Base-by-base conservation (phyloP, 2,888 invertebrate genomes). In the Agrotis ipsilon region DNA sequence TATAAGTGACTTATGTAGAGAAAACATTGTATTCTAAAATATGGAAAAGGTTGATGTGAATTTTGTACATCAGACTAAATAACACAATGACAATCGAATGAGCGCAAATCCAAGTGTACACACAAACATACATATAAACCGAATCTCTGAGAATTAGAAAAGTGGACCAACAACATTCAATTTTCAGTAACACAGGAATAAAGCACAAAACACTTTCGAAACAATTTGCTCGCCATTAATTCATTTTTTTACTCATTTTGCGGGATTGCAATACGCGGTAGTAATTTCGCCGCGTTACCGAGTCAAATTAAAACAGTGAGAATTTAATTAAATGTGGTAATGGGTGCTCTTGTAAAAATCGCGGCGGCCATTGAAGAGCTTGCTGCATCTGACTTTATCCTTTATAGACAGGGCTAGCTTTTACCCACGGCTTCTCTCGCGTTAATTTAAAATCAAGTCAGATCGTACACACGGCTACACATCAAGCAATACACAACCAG, bases 311-410 rank as follows among this genome's bases (percentile, higher is more conserved):
- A 94, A 94, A 93, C 93, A 93, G 92, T 93, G 92, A 94, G 94
- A 90, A 93, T 94, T 94, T 92, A 94, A 94, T 94, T 94, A 93
- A 94, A 94, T 93, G 94, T 92, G 93, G 91, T 94, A 94, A 94
- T 94, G 93, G 93, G 89, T 87, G 87, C 92, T 90, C 90, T 92
- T 92, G 92, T 88, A 93, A 94, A 94, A 94, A 94, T 93, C 89
- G 90, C 86, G 85, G 87, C 87, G 84, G 83, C 70, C 76, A 72
- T 39, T 39, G 75, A 85, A 91, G 90, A 77, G 86, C 85, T 81
- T 83, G 76, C 92, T 91, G 92, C 91, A 83, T 86, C 90, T 86
- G 92, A 93, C 92, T 91, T 87, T 87, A 87, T 87, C 86, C 87
- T 84, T 85, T 88, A 90, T 87, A 89, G 88, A 85, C 85, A 82